Conservation (phyloP, 35 echinoderm and acorn worm genomes). For the Strongylocentrotus purpuratus region DNA sequence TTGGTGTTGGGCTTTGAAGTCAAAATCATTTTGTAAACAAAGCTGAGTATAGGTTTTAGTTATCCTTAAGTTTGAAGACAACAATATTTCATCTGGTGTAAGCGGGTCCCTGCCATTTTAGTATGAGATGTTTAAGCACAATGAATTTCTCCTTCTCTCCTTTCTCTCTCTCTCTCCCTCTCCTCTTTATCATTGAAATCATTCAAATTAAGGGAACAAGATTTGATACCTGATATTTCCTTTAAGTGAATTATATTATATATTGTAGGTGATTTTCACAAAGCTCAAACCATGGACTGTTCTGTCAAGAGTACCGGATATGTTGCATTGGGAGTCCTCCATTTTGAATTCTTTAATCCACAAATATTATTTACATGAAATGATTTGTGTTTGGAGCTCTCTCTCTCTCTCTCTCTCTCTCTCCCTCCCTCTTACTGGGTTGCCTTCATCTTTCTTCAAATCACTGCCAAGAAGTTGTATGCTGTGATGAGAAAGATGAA, state of each 20-base stretch:
- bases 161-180: not conserved
- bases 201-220: not conserved
- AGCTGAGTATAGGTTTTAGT: no score
- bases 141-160: not conserved
- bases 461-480: not conserved
- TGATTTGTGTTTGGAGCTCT: not conserved
- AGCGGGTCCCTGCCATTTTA: not conserved
- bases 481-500: not conserved
- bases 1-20: not conserved
- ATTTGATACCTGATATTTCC: not conserved
- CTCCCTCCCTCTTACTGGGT: not conserved
- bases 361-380: not conserved
- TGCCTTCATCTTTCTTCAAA: not conserved
- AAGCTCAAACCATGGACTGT: no score
- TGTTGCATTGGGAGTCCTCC: no score
- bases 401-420: not conserved
- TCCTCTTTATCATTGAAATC: not conserved
- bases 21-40: not conserved
- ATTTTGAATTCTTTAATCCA: not conserved
- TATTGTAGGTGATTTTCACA: no score
- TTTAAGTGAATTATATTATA: no score
- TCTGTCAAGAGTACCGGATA: no score
- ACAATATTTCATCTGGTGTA: not conserved
- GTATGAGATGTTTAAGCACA: not conserved
- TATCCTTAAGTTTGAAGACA: not conserved